Percentiles rank a stretch among this genome's conserved stretches.
These are phyloP conservation scores for Drosophila varians DNA, from an alignment of 1,140 invertebrate genomes.

Conservation along the genomic window DNA sequence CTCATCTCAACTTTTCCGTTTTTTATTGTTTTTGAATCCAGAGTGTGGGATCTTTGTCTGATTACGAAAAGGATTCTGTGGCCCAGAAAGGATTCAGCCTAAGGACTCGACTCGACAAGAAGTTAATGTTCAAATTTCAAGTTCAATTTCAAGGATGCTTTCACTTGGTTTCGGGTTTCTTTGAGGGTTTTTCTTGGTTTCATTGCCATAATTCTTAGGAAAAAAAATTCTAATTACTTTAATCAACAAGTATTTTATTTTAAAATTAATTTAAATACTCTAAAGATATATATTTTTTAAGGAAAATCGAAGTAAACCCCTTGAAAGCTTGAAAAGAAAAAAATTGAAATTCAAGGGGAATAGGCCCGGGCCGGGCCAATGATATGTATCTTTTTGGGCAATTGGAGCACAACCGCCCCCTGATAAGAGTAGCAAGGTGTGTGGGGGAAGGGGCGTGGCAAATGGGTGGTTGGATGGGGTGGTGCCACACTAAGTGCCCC, in stretches of 20 bases:
- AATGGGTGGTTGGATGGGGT: background rate
- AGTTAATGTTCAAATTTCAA: background rate
- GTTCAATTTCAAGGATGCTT: background rate
- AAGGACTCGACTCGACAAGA: too few species aligned
- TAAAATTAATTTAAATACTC: too few species aligned
- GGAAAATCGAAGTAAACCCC: too few species aligned
- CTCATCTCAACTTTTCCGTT: background rate
- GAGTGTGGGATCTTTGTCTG: slow-evolving; percentile 18
- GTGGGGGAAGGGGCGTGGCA: background rate
- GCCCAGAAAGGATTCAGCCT: too few species aligned
- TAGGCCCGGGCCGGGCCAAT: slow-evolving; percentile 10
- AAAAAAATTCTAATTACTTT: too few species aligned
- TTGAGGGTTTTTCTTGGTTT: too few species aligned
- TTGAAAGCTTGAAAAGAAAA: background rate
- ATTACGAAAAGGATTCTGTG: slow-evolving; percentile 16
- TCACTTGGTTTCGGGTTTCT: background rate
- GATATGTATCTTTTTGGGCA: slow-evolving; percentile 55
- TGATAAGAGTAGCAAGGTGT: slow-evolving; percentile 15
- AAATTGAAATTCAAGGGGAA: slow-evolving; percentile 38
- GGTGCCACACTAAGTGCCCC: background rate
- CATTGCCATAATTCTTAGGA: too few species aligned
- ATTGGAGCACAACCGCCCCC: slow-evolving; percentile 66
- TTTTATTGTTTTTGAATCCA: background rate
- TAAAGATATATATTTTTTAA: too few species aligned
- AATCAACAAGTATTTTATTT: too few species aligned